Conservation (phyloP, 2,797 vertebrate species). For the Xiphophorus birchmanni region DNA sequence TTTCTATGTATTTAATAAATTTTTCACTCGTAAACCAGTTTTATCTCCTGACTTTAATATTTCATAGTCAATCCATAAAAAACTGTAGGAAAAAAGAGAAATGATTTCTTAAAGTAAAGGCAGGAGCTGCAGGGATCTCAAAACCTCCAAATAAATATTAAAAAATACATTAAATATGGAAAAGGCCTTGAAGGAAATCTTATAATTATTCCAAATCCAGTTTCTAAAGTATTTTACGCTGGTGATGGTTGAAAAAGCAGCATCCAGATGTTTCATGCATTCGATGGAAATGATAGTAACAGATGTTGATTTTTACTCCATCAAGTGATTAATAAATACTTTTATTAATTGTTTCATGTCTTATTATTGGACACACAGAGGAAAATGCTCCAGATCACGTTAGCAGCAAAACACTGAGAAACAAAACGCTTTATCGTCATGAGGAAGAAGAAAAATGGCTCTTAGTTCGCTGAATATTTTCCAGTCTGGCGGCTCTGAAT, state of each 20-base stretch:
- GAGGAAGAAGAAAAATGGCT: neutral
- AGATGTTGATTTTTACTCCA: neutral
- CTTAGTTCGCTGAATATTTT: too few species aligned
- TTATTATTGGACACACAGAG: neutral
- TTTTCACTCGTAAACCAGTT: neutral
- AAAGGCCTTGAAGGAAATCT: neutral
- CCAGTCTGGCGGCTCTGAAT: neutral
- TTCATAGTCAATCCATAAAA: neutral
- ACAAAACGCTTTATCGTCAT: neutral
- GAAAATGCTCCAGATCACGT: too few species aligned
- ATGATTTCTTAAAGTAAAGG: neutral
- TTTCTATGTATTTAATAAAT: neutral
- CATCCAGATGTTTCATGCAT: neutral
- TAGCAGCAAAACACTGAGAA: too few species aligned
- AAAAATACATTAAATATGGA: neutral
- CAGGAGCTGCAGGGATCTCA: neutral
- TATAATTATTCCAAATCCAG: neutral
- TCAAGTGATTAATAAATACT: neutral
- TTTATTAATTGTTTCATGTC: neutral
- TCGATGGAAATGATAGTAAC: neutral
- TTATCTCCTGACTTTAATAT: neutral
- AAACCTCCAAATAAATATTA: neutral
- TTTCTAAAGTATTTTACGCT: neutral
- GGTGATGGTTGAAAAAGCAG: neutral
- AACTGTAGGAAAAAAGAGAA: neutral